A percentile compares a stretch with the other conserved stretches of the same genome.
Evolutionary conservation across 2,888 invertebrate species (phyloP).

Genomic region (Cheilosia scutellata): DNA sequence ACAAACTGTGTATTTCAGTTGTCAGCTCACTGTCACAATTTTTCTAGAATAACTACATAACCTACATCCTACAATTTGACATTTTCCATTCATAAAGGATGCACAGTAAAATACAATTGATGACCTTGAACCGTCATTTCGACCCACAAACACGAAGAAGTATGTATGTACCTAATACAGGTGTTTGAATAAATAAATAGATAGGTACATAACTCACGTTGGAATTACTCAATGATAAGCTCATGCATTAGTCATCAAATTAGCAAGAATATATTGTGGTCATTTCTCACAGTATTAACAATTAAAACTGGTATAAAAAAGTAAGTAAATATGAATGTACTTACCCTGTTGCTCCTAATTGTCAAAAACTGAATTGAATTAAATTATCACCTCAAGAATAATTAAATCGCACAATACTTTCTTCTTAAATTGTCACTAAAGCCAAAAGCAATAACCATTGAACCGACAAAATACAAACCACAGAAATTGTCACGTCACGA

Average conservation of each 20-base stretch:
- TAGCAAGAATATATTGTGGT: neutral
- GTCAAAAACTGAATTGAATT: neutral
- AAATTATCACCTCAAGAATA: too few relatives aligned
- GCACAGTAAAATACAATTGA: constrained; percentile 24
- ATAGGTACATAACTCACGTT: neutral
- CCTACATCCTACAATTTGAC: too few relatives aligned
- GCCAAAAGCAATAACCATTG: neutral
- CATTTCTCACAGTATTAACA: too few relatives aligned
- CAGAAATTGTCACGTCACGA: neutral
- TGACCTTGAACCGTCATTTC: constrained; percentile 45
- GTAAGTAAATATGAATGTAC: neutral
- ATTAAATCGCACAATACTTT: too few relatives aligned
- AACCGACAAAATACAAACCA: neutral
- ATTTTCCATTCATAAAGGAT: neutral
- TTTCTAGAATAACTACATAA: too few relatives aligned
- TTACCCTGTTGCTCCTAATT: neutral
- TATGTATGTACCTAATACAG: neutral
- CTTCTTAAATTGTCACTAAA: neutral
- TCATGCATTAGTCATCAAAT: neutral
- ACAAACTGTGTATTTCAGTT: neutral
- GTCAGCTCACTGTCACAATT: too few relatives aligned
- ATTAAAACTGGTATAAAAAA: neutral
- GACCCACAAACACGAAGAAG: neutral
- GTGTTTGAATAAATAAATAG: neutral
- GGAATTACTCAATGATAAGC: neutral